Conservation (phyloP, 2,113 vertebrate species). For the Paracanthobrama guichenoti region DNA sequence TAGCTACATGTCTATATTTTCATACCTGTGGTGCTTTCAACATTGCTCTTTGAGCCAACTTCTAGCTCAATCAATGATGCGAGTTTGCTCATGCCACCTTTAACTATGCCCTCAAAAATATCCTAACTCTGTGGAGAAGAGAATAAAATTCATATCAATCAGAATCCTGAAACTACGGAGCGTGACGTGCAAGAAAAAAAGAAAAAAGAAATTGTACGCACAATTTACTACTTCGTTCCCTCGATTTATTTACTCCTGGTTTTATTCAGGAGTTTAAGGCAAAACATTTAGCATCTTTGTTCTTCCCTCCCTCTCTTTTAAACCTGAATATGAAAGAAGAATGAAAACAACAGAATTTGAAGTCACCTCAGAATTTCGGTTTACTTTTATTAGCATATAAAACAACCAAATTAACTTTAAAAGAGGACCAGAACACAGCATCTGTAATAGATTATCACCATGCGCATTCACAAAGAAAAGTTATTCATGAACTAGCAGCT, state of each 20-base stretch:
- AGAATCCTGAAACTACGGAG: neutral
- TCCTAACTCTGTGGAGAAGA: neutral
- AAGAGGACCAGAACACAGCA: no score
- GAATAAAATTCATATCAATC: neutral
- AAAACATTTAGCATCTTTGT: neutral
- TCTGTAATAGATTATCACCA: constrained; percentile 31
- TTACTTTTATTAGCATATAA: constrained; percentile 34
- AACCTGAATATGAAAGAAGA: neutral
- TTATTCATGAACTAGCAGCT: constrained; percentile 15
- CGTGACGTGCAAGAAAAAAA: no score
- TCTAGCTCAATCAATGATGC: neutral
- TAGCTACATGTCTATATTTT: no score
- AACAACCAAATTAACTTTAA: constrained; percentile 17
- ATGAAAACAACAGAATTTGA: neutral
- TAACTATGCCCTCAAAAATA: neutral
- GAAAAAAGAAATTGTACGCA: no score
- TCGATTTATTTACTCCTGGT: no score
- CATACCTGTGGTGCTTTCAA: neutral
- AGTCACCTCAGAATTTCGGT: neutral
- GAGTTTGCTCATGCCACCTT: neutral
- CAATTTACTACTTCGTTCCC: no score
- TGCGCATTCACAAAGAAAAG: neutral
- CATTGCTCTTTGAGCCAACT: neutral
- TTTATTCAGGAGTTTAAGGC: neutral
- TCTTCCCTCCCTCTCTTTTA: neutral